Base-by-base conservation (phyloP, 1,140 invertebrate genomes). In the Atopsyche davidsoni region DNA sequence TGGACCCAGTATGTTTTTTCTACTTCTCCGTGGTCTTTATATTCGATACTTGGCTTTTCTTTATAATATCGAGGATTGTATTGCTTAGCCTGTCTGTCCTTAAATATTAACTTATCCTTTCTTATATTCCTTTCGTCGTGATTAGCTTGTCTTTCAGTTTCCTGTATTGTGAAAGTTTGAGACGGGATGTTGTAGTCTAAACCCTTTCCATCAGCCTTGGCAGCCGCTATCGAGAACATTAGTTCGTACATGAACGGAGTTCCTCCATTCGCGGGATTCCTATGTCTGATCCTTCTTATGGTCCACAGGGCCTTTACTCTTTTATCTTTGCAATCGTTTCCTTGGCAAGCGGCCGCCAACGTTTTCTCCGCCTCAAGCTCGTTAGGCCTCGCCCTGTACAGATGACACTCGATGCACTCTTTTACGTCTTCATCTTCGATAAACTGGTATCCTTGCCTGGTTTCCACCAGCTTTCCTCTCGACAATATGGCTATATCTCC, bases 401-500 rank as follows among this genome's bases (percentile, higher is more conserved):
- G 10, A 21, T 65, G 62, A 58, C 66, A 69, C 14, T 61, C 62
- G 25, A 67, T 64, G 41, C 65, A 69, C 39, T 76, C 67, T 51
- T 69, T 68, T 16, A 67, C 64, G 42, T 64, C 62, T 46, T 78
- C 72, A 32, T 80, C 73, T 62, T 81, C 79, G n/a, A 73, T 62
- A 57, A 78, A 81, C 32, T 68, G 63, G 31, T 66, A 76, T 9
- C 72, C 71, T 22, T 67, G 65, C 0, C 60, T 52, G n/a, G 70
- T 61, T 49, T 75, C 67, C 50, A 80, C 67, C 18, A 82, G 57
- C 39, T 75, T 70, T n/a, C 80, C 80, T 55, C 70, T 73, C 2
- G 79, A 76, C 58, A 82, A 58, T 22, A 78, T 72, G 1, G 76
- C 73, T 13, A 81, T 75, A 44, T 82, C 80, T n/a, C 79, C 78